Base-by-base conservation (phyloP, 1,140 invertebrate species). In the Zaprionus ornatus region DNA sequence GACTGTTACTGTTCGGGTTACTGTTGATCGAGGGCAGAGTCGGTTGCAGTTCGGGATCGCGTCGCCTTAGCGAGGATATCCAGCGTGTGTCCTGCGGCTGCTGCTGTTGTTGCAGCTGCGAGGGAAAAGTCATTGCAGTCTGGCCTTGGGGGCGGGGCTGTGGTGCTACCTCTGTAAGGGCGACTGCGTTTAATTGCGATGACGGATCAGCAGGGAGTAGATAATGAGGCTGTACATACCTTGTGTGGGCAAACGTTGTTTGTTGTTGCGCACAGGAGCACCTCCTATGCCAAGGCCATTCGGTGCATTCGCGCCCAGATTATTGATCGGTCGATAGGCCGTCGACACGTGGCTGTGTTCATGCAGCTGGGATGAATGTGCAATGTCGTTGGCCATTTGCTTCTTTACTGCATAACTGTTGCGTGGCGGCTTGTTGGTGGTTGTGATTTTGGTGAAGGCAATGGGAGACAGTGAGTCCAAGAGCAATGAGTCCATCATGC, bases 401-500 rank as follows among this genome's bases (percentile, higher is more conserved):
- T 79, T 87, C 55, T 83, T 88, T 1, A 72, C 63, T 9, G 73
- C 52, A 54, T 78, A 85, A 32, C 56, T 25, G 56, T 77, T 70
- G 1, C 91, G 80, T 23, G 79, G 56, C 29, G 93, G 87, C 50
- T 93, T 78, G 72, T 77, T 93, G 65, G 79, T 94, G 76, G 94
- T 91, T 23, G 94, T 94, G 78, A 95, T 94, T 77, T 95, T 94
- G 12, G 95, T 95, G 82, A 94, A 95, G 12, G 93, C 94, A 77
- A 95, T 95, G 37, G 95, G 94, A 29, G 93, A 93, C 80, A 79
- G 95, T 91, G 71, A 95, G 93, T 96, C 95, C 54, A 95, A 85
- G 88, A 95, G 95, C 77, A 96, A 93, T 2, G 95, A 94, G 80
- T 96, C 95, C 95, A 96, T 95, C 95, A 96, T 95, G 7, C 95